Base-by-base conservation (phyloP, 2,888 invertebrate species). In the Gasteruption jaculator region DNA sequence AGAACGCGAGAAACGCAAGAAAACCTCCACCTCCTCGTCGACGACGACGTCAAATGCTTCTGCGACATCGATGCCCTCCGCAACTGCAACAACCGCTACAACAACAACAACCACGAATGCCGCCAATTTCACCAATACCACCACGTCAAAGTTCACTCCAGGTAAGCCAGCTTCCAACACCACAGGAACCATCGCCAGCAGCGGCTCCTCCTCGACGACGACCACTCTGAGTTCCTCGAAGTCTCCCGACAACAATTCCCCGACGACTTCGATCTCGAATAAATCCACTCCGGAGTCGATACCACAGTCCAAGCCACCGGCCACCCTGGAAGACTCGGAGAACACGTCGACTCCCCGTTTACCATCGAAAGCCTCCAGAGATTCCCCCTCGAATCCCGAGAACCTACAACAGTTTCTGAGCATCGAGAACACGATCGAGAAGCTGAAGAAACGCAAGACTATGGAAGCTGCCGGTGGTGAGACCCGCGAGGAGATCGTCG, bases 381-480 rank as follows among this genome's bases (percentile, higher is more conserved):
- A n/a, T n/a, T n/a, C n/a, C n/a, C n/a, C n/a, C n/a, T n/a, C n/a
- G n/a, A n/a, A n/a, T n/a, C n/a, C n/a, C n/a, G n/a, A n/a, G n/a
- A n/a, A n/a, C n/a, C n/a, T n/a, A n/a, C 11, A 8, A 56, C 63
- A 62, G 16, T 58, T 56, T 25, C 45, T 64, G 11, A 57, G 60
- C 27, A 58, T 68, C 21, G 68, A 71, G 31, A 63, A 58, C 24
- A 59, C 69, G 0, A 63, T 68, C 22, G 69, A 68, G 38, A 69
- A 71, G 20, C 35, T 71, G 24, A 71, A 70, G 38, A 71, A 71
- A 39, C 61, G 68, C 0, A 71, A 69, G 31, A 53, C 54, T 10
- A 43, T 52, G 29, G 40, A 51, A 22, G 42, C 57, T 5, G 46
- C 49, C 33, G 60, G 58, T 5, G 43, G 46, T 16, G 47, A 53